Evolutionary conservation across 1,140 invertebrate genomes (phyloP), one percentile per base, ranked within the genome.

Genomic region (Cotesia glomerata): DNA sequence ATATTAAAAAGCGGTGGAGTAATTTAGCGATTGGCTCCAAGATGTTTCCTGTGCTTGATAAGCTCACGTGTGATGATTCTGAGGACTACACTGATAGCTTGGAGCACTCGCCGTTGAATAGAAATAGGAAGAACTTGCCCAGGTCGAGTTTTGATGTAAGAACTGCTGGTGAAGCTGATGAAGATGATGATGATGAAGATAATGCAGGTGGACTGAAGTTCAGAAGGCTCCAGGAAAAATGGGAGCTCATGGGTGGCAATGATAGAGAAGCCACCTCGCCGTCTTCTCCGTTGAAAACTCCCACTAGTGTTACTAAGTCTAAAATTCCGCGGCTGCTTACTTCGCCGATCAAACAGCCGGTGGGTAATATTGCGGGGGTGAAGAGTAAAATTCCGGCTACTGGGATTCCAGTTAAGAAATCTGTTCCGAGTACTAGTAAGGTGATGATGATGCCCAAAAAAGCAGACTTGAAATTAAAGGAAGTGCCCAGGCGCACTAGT

Each of bases 211-310:
- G 85, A 66, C 82, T 88, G 2, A 89, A 89, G 76, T 96, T 96
- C 84, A 90, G 92, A 51, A 90, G 92, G 39, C 83, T 97, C 36
- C 95, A 96, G 79, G 91, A 94, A 82, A 95, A 95, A 80, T 97
- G 95, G 95, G 95, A 97, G 84, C 89, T 93, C 82, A 89, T 95
- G 71, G 90, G 88, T 77, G 84, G 88, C 39, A 86, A 90, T 75
- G 76, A 87, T 72, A 83, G 76, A 85, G 82, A 81, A 64, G 77
- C 82, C 9, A 82, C 85, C 0, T 77, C 79, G 7, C 87, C 87
- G 0, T 71, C 77, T 0, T 88, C 88, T 4, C 89, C 89, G 0
- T 88, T 84, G 18, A 81, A 87, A 69, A 86, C 85, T 16, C 84
- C 81, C 5, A 76, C 77, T 1, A 79, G 65, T 69, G 73, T 78